Evolutionary conservation across 2,888 invertebrate species (phyloP).

Genomic region (Protula sp.): DNA sequence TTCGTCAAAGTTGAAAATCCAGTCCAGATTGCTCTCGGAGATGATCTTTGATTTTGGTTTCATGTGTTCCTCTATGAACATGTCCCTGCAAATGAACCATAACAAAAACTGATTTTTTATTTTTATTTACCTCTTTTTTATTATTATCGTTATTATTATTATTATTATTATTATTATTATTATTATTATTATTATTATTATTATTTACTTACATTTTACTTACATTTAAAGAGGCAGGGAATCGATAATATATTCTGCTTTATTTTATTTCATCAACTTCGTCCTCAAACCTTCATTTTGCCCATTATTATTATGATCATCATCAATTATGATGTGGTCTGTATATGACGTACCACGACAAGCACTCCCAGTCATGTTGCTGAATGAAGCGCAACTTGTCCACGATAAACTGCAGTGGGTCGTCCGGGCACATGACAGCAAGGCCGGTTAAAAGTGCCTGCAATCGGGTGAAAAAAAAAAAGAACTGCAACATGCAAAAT

Average conservation of each 20-base stretch:
- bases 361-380: slow-evolving; percentile 34
- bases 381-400: slow-evolving; percentile 42
- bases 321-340: no score
- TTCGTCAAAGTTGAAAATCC: slow-evolving; percentile 49
- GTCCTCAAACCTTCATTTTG: no score
- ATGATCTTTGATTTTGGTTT: slow-evolving; percentile 41
- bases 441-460: slow-evolving; percentile 52
- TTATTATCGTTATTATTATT: no score
- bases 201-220: no score
- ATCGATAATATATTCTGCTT: no score
- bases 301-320: no score
- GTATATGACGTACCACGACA: slow-evolving; percentile 51
- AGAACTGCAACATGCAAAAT: no score
- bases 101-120: neutral
- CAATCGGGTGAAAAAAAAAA: slow-evolving; percentile 17
- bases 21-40: slow-evolving; percentile 46
- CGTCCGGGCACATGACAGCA: slow-evolving; percentile 51
- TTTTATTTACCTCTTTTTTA: neutral
- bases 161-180: no score
- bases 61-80: slow-evolving; percentile 47
- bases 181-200: no score
- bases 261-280: no score
- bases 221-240: no score
- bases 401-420: slow-evolving; percentile 48
- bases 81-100: slow-evolving; percentile 32